A percentile compares a stretch with the other conserved stretches of the same genome.
Evolutionary conservation across 2,797 vertebrate genomes (phyloP).

Genomic region (Pitangus sulphuratus): DNA sequence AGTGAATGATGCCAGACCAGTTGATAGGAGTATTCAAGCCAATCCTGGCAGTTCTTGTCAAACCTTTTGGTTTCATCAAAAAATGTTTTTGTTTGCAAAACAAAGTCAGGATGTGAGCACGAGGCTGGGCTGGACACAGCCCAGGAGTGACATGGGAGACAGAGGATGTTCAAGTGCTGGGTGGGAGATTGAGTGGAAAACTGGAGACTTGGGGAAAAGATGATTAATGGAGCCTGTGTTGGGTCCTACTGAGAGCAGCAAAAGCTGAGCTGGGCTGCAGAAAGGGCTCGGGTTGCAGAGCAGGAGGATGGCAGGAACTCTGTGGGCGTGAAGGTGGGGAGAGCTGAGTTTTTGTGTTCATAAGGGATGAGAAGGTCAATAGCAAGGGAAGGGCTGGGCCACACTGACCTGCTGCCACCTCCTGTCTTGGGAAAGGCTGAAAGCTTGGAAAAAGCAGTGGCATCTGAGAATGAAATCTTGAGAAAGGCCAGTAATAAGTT

Average conservation of each 20-base stretch:
- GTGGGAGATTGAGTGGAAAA: not conserved
- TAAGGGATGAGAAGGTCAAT: not conserved
- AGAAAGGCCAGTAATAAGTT: not conserved
- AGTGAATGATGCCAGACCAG: not conserved
- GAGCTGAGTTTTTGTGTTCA: not conserved
- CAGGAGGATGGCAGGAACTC: not conserved
- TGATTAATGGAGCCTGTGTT: not conserved
- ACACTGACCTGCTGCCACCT: not conserved
- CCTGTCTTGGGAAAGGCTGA: not conserved
- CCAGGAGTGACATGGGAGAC: not conserved
- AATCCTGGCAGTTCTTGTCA: not conserved
- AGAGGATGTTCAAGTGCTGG: not conserved
- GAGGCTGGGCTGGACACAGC: not conserved
- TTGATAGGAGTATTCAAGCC: fast-evolving
- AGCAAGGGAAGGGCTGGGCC: not conserved
- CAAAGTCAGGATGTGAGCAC: not conserved
- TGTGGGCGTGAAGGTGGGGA: not conserved
- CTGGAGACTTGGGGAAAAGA: not conserved
- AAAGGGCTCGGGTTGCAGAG: not conserved
- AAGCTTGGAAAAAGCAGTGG: not conserved
- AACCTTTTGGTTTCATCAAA: not conserved
- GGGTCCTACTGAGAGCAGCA: not conserved
- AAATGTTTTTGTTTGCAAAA: not conserved
- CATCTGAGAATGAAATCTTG: not conserved
- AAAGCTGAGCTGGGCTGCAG: not conserved